Evolutionary conservation across 1,140 invertebrate genomes (phyloP).

Genomic region (Octopus sinensis): DNA sequence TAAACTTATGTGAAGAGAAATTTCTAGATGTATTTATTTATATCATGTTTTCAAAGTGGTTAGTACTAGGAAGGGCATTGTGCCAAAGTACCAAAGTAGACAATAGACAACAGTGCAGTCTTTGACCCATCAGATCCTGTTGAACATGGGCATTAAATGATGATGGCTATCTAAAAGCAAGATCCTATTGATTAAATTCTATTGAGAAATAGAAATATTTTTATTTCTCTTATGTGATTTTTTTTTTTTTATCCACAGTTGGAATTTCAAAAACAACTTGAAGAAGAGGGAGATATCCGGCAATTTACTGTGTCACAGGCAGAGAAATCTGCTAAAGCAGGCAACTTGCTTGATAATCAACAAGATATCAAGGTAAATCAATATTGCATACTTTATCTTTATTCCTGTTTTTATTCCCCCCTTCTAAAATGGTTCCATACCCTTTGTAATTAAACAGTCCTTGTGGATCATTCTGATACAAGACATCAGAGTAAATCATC

Average conservation of each 20-base stretch:
- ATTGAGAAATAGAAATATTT: too few relatives aligned
- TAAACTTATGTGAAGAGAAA: too few relatives aligned
- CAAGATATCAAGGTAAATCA: constrained; percentile 88
- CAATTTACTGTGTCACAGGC: constrained; percentile 92
- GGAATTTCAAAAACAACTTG: constrained; percentile 88
- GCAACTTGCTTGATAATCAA: constrained; percentile 84
- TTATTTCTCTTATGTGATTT: neutral
- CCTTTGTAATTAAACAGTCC: neutral
- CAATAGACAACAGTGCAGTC: too few relatives aligned
- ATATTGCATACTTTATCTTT: constrained; percentile 2
- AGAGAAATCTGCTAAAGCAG: constrained; percentile 80
- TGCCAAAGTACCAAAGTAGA: too few relatives aligned
- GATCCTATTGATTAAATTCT: too few relatives aligned
- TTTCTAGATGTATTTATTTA: too few relatives aligned
- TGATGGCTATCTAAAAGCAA: too few relatives aligned
- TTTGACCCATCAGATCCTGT: too few relatives aligned
- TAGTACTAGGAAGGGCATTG: too few relatives aligned
- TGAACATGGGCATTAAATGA: too few relatives aligned
- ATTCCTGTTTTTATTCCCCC: neutral
- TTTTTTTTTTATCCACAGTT: constrained; percentile 61
- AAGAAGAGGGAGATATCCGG: constrained; percentile 80
- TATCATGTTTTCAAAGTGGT: too few relatives aligned
- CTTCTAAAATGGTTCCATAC: neutral
- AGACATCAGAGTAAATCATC: neutral
- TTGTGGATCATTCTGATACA: neutral